These are phyloP conservation scores for Sphinx pinastri DNA, from an alignment of 2,888 invertebrate genomes.

Conservation along the genomic window DNA sequence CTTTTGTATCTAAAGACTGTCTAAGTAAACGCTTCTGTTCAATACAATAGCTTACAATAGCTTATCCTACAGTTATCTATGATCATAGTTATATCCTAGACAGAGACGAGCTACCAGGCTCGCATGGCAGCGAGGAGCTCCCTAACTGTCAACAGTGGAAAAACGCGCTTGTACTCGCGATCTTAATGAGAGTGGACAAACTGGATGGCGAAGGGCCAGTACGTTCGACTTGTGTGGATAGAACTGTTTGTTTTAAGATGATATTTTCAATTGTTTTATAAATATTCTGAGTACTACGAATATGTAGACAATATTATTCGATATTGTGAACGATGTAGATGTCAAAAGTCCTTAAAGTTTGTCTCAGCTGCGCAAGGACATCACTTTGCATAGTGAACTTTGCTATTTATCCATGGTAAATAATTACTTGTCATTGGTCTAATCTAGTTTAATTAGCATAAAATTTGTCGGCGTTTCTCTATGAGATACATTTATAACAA, in stretches of 20 bases:
- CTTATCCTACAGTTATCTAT: conserved; percentile 58
- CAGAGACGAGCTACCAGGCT: conserved; percentile 67
- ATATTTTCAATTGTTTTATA: neutral
- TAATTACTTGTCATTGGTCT: no score
- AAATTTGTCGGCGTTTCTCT: no score
- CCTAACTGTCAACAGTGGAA: conserved; percentile 60
- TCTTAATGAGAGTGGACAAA: conserved; percentile 84
- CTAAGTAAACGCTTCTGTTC: neutral
- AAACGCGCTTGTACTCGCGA: conserved; percentile 70
- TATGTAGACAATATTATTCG: no score
- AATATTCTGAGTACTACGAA: neutral
- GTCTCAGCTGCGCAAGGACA: no score
- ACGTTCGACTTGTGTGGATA: conserved; percentile 54
- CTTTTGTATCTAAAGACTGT: no score
- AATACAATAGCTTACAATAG: neutral
- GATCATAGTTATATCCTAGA: conserved; percentile 79
- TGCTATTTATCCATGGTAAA: no score
- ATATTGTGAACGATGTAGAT: no score
- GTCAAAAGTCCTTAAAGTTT: no score
- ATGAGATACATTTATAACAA: no score
- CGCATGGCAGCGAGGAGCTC: conserved; percentile 62
- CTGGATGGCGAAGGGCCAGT: conserved; percentile 70
- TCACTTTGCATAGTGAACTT: no score
- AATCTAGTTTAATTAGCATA: no score
- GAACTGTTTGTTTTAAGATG: conserved; percentile 23